Base-by-base conservation (phyloP, 2,113 vertebrate species). In the Acinonyx jubatus region DNA sequence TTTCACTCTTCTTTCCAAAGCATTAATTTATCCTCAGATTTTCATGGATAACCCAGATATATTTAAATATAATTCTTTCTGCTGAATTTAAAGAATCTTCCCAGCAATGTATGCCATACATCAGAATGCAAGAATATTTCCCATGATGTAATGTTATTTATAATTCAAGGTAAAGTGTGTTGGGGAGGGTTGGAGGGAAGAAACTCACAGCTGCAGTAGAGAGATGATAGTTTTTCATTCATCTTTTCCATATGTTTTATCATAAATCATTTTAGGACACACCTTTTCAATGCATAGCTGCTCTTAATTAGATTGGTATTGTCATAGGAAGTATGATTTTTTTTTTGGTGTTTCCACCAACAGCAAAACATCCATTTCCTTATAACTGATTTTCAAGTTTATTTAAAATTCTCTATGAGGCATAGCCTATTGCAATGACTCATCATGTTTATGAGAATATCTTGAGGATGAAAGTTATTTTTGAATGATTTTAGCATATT, bases 351-450 rank as follows among this genome's bases (percentile, higher is more conserved):
- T 93, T 96, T 80, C 36, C 5, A 80, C 21, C 78, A 79, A 38
- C 3, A 85, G 21, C 1, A 6, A 84, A 98, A 78, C 21, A 96
- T 96, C 52, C 85, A 82, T 98, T 97, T 98, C 4, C 0, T 92
- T 96, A 36, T 92, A 98, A 98, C 78, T 97, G 91, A 98, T 98
- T 98, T 98, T 97, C 93, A 96, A 65, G 36, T 98, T 98, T 98
- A 85, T 98, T 98, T 98, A 95, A 98, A 98, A 93, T 92, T 52
- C 94, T 98, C 94, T 57, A 84, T 38, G 2, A 97, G 45, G 69
- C 15, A 0, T 96, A 97, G 73, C 52, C n/a, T 97, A 61, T 69
- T 98, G 91, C 98, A 98, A 98, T 98, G 93, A 98, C 52, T 95
- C n/a, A 91, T 92, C 76, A 82, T 69, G 27, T 97, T 98, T 98